A percentile compares a stretch with the other conserved stretches of the same genome.
Conservation (phyloP, 2,888 invertebrate genomes). For the Stegophylla sp. region DNA sequence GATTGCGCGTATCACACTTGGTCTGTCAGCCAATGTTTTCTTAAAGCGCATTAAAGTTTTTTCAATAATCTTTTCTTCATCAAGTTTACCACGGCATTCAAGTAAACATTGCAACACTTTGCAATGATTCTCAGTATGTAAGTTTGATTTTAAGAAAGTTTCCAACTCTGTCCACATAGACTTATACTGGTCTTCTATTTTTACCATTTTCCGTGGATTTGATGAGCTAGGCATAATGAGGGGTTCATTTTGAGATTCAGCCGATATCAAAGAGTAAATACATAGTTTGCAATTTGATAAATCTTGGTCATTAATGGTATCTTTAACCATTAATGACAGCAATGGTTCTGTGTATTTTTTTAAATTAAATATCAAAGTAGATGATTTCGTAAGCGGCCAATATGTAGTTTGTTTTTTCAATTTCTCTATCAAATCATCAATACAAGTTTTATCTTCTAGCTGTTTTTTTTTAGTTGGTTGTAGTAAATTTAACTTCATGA, state of each 20-base stretch:
- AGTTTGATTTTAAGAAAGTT: slow-evolving; percentile 78
- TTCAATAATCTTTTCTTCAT: slow-evolving; percentile 59
- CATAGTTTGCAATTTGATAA: slow-evolving; percentile 85
- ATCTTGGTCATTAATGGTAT: slow-evolving; percentile 83
- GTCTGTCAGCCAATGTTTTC: slow-evolving; percentile 64
- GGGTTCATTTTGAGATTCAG: slow-evolving; percentile 84
- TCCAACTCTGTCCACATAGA: slow-evolving; percentile 90
- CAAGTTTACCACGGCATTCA: slow-evolving; percentile 73
- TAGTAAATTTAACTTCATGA: slow-evolving; percentile 84
- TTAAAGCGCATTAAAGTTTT: slow-evolving; percentile 62
- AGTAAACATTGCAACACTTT: slow-evolving; percentile 80
- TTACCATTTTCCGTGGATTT: slow-evolving; percentile 70
- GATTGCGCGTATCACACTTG: slow-evolving; percentile 74
- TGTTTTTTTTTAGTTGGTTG: slow-evolving; percentile 71
- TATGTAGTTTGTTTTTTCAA: slow-evolving; percentile 82
- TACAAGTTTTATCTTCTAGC: slow-evolving; percentile 61
- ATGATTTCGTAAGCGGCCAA: slow-evolving; percentile 87
- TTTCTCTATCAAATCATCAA: slow-evolving; percentile 73
- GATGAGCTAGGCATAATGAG: slow-evolving; percentile 74
- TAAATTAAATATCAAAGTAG: slow-evolving; percentile 85
- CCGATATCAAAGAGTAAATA: slow-evolving; percentile 78
- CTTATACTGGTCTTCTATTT: slow-evolving; percentile 86
- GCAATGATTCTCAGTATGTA: slow-evolving; percentile 80
- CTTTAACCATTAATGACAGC: slow-evolving; percentile 79
- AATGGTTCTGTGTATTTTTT: slow-evolving; percentile 78